Evolutionary conservation across 1,140 invertebrate genomes (phyloP).

Genomic region (Arctopsyche grandis): DNA sequence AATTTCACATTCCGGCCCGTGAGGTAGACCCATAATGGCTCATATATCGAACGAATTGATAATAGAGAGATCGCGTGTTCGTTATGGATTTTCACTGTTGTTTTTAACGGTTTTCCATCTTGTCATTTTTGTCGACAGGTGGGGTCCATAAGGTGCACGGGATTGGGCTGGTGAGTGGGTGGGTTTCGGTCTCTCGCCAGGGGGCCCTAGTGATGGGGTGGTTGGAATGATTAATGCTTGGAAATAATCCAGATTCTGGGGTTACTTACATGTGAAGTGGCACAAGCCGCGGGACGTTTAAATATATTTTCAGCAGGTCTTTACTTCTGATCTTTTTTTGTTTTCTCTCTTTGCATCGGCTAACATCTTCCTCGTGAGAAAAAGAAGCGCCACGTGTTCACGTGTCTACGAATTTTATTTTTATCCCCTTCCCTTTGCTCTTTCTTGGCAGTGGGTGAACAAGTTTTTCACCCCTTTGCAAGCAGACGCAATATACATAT

Average conservation of each 20-base stretch:
- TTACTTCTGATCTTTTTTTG: background rate
- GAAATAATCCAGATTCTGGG: slow-evolving; percentile 26
- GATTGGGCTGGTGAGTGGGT: background rate
- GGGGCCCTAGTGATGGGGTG: too few relatives aligned
- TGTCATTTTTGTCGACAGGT: slow-evolving; percentile 7
- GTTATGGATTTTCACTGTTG: background rate
- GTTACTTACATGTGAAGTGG: slow-evolving; percentile 8
- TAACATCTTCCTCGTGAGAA: background rate
- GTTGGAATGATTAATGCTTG: slow-evolving; percentile 25
- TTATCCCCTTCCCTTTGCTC: background rate
- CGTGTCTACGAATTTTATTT: slow-evolving; percentile 6
- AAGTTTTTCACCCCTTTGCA: background rate
- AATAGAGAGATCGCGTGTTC: background rate
- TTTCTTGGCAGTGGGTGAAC: background rate
- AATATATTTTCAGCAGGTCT: slow-evolving; percentile 7
- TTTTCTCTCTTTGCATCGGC: background rate
- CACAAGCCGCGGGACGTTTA: slow-evolving; percentile 2
- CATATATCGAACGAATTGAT: background rate
- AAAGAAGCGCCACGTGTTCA: background rate
- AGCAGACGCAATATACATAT: background rate
- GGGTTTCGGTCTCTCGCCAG: background rate
- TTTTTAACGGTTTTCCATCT: slow-evolving; percentile 1
- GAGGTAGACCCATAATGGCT: too few relatives aligned
- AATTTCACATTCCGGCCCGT: too few relatives aligned
- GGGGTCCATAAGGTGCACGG: background rate